phyloP scores from a whole-genome alignment of 2,113 vertebrate species.

The Ophiodon elongatus region DNA sequence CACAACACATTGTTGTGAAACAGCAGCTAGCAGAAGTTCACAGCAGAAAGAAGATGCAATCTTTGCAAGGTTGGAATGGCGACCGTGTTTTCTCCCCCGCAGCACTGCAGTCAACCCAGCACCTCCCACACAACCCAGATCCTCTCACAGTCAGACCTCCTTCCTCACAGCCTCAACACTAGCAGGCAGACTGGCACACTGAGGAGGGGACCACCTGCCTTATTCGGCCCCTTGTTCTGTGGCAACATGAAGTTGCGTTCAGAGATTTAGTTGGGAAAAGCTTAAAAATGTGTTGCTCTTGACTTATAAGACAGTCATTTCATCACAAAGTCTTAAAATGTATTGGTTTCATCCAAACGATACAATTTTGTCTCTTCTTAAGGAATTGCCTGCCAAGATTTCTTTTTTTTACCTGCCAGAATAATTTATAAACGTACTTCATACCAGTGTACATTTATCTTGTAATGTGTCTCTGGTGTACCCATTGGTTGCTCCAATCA shows the following conservation, averaged over 20 bases:
- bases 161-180: slow-evolving; percentile 61
- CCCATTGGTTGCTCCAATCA: not conserved
- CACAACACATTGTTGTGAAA: slow-evolving; percentile 53
- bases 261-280: slow-evolving; percentile 26
- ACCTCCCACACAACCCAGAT: slow-evolving; percentile 82
- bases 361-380: not conserved
- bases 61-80: slow-evolving; percentile 61
- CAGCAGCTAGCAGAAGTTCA: slow-evolving; percentile 67
- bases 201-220: slow-evolving; percentile 57
- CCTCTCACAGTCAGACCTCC: slow-evolving; percentile 67
- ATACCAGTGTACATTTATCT: too few relatives aligned
- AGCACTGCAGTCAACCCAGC: slow-evolving; percentile 72
- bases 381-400: not conserved
- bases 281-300: not conserved
- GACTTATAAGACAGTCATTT: not conserved
- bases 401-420: not conserved
- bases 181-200: slow-evolving; percentile 58
- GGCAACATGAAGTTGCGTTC: slow-evolving; percentile 37
- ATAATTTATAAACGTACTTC: not conserved
- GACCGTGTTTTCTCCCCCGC: slow-evolving; percentile 71
- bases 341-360: not conserved
- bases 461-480: not conserved
- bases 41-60: slow-evolving; percentile 62
- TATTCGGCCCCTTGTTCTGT: slow-evolving; percentile 31
- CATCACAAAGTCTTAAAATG: not conserved